Conservation (phyloP, 1,140 invertebrate genomes). For the Palaemon carinicauda region DNA sequence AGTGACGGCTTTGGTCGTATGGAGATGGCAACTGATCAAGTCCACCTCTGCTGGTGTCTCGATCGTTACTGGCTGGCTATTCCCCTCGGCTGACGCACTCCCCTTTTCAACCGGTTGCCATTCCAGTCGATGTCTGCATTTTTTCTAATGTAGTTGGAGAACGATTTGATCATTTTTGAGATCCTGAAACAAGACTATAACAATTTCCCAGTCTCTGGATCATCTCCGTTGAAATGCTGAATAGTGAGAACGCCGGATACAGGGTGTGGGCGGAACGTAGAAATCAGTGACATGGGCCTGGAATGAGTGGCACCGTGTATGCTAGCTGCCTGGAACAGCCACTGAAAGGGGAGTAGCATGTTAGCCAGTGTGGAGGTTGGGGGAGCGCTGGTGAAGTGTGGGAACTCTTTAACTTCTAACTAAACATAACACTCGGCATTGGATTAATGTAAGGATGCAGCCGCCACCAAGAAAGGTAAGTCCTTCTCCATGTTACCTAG, state of each 20-base stretch:
- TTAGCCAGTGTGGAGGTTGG: conserved; percentile 15
- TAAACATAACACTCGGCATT: conserved; percentile 15
- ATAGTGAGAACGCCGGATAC: not conserved
- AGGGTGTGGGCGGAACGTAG: not conserved
- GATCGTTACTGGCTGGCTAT: conserved; percentile 18
- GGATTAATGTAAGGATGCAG: conserved; percentile 22
- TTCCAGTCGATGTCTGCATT: not conserved
- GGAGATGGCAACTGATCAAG: not conserved
- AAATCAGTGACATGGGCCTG: not conserved
- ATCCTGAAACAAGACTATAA: not conserved
- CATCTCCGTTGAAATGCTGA: too few species aligned
- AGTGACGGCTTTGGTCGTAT: too few species aligned
- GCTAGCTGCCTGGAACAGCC: not conserved
- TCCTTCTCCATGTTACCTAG: not conserved
- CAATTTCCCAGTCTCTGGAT: not conserved
- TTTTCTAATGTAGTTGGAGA: too few species aligned
- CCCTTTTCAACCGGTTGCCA: not conserved
- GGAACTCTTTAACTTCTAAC: not conserved
- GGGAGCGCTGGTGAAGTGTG: not conserved
- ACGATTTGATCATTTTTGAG: too few species aligned
- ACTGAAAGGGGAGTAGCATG: conserved; percentile 1
- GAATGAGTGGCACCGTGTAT: not conserved
- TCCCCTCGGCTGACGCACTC: not conserved
- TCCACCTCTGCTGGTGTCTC: not conserved
- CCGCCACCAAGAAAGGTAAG: conserved; percentile 18